A percentile compares a stretch with the other conserved stretches of the same genome.
These are phyloP conservation scores for Corythornis vintsioides DNA, from an alignment of 2,113 vertebrate species.

Conservation along the genomic window DNA sequence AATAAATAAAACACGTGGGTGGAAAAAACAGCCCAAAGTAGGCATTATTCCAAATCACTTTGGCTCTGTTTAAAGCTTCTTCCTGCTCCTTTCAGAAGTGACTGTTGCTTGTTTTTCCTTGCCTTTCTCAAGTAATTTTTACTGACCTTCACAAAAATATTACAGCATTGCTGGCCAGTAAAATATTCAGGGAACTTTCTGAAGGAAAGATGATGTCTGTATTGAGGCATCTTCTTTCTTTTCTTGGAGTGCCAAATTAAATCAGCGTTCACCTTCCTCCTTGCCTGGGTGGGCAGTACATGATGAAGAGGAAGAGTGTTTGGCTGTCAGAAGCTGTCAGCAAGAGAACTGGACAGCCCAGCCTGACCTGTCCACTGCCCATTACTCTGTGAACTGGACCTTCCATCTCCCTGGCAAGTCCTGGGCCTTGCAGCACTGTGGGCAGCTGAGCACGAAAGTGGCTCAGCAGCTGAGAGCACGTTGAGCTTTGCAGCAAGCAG, in stretches of 20 bases:
- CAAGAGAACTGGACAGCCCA: background rate
- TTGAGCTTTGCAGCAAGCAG: background rate
- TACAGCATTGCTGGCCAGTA: background rate
- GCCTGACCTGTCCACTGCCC: background rate
- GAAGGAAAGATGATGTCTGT: background rate
- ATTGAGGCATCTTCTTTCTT: constrained; percentile 11
- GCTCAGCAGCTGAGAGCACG: background rate
- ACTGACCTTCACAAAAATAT: constrained; percentile 39
- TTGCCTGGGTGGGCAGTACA: background rate
- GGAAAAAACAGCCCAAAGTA: background rate
- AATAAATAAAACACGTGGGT: constrained; percentile 5
- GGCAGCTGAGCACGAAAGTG: background rate
- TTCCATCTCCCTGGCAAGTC: background rate
- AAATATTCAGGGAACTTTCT: constrained; percentile 20
- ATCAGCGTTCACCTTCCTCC: constrained; percentile 40
- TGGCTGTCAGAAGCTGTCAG: constrained; percentile 23
- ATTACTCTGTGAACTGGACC: background rate
- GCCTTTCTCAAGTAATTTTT: background rate
- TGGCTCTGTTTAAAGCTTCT: background rate
- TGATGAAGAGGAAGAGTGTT: background rate
- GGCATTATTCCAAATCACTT: constrained; percentile 1
- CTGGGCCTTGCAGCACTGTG: background rate
- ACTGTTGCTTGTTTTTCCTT: background rate
- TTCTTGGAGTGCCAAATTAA: constrained; percentile 42
- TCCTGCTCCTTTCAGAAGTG: background rate